Evolutionary conservation across 2,888 invertebrate genomes (phyloP).

Genomic region (Himalopsyche kuldschensis): DNA sequence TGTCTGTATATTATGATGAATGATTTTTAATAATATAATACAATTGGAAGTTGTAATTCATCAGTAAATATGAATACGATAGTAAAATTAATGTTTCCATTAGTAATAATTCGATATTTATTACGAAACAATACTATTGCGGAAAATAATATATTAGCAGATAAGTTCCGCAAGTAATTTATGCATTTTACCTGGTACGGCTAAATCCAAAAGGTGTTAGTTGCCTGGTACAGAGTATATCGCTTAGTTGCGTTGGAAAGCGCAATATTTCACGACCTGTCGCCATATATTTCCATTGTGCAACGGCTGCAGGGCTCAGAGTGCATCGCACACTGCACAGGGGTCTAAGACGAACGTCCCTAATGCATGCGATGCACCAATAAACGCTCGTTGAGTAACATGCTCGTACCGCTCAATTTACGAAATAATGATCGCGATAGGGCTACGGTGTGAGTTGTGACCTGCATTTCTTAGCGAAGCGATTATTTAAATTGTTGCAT

Average conservation of each 20-base stretch:
- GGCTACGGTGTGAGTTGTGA: neutral
- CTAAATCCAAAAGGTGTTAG: neutral
- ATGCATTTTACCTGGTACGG: no score
- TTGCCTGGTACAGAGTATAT: neutral
- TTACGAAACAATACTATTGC: no score
- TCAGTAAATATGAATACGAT: no score
- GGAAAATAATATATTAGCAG: no score
- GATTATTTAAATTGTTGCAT: neutral
- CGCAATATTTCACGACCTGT: neutral
- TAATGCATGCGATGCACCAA: neutral
- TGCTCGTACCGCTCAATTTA: neutral
- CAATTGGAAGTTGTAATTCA: no score
- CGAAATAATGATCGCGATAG: neutral
- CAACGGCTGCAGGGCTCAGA: neutral
- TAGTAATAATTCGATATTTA: no score
- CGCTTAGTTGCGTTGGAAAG: neutral
- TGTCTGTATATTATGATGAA: no score
- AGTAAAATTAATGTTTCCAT: no score
- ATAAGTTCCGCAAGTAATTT: no score
- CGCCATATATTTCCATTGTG: neutral
- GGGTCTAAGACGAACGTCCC: neutral
- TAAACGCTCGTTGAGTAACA: neutral
- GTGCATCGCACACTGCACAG: neutral
- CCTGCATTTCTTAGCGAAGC: neutral
- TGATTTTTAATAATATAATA: no score